Percentiles rank a stretch among this genome's conserved stretches.
These are phyloP conservation scores for Vanessa tameamea DNA, from an alignment of 1,140 invertebrate species.

Conservation along the genomic window DNA sequence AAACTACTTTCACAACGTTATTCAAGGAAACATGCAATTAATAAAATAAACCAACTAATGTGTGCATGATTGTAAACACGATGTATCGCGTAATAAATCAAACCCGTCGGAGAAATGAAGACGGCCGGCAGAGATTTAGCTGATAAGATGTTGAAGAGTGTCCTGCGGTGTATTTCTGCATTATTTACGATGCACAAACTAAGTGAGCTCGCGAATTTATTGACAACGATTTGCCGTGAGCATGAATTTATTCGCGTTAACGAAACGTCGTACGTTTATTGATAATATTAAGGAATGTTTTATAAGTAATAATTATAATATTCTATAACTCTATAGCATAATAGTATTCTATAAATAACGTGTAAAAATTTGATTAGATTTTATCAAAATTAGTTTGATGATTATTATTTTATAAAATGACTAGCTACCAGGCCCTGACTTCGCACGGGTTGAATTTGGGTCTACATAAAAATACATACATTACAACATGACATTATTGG, in stretches of 20 bases:
- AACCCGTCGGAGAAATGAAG: slow-evolving; percentile 34
- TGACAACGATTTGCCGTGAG: neutral
- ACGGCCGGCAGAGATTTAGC: slow-evolving; percentile 20
- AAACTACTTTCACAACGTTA: slow-evolving; percentile 7
- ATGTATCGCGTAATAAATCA: slow-evolving; percentile 37
- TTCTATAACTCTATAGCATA: too few relatives aligned
- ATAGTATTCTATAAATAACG: too few relatives aligned
- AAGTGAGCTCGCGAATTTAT: slow-evolving; percentile 35
- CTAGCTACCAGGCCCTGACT: too few relatives aligned
- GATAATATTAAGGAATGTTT: neutral
- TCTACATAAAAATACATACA: too few relatives aligned
- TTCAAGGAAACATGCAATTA: slow-evolving; percentile 23
- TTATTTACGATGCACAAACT: slow-evolving; percentile 56
- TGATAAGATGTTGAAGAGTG: slow-evolving; percentile 39
- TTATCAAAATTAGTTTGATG: too few relatives aligned
- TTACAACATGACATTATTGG: too few relatives aligned
- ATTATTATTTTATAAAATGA: too few relatives aligned
- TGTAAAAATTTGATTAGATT: too few relatives aligned
- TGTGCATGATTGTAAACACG: slow-evolving; percentile 35
- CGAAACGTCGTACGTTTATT: neutral
- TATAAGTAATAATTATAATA: too few relatives aligned
- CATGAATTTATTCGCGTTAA: neutral
- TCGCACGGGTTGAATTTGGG: too few relatives aligned
- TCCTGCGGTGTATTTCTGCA: slow-evolving; percentile 41
- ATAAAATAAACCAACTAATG: slow-evolving; percentile 32